Evolutionary conservation across 2,888 invertebrate genomes (phyloP).

Genomic region (Xanthorhoe designata): DNA sequence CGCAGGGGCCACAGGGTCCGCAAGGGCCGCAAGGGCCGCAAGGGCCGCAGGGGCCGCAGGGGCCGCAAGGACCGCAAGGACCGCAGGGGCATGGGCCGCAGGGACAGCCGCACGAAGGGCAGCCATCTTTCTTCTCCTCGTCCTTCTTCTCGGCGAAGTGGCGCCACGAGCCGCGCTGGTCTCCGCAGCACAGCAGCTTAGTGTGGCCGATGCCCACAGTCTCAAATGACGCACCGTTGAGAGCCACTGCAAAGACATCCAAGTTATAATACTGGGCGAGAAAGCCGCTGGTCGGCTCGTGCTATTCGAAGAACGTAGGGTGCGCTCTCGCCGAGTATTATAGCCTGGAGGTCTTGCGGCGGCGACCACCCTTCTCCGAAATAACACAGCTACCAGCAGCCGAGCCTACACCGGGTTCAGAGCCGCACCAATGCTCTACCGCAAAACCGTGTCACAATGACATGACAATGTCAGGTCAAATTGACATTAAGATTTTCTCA

Average conservation of each 20-base stretch:
- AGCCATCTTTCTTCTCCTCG: conserved; percentile 48
- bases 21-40: conserved; percentile 64
- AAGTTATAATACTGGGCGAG: conserved; percentile 75
- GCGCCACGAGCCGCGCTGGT: conserved; percentile 52
- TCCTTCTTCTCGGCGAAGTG: conserved; percentile 61
- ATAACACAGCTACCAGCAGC: conserved; percentile 68
- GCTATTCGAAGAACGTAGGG: conserved; percentile 74
- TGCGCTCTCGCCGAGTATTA: conserved; percentile 73
- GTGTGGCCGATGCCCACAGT: conserved; percentile 46
- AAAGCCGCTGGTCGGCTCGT: conserved; percentile 61
- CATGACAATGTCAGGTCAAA: conserved; percentile 9
- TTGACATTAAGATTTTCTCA: background rate
- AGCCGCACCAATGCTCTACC: conserved; percentile 5
- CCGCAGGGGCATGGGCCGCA: conserved; percentile 54
- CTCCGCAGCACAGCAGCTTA: conserved; percentile 58
- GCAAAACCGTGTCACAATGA: background rate
- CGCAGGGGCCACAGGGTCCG: conserved; percentile 50
- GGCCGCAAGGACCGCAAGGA: conserved; percentile 50
- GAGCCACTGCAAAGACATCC: conserved; percentile 75
- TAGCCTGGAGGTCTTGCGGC: conserved; percentile 69
- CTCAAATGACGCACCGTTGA: conserved; percentile 45
- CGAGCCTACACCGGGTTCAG: conserved; percentile 26
- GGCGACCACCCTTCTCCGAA: conserved; percentile 77
- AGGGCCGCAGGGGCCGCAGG: conserved; percentile 51
- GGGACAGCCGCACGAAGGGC: conserved; percentile 46